phyloP scores from a whole-genome alignment of 2,888 invertebrate species.

The Harmothoe impar region DNA sequence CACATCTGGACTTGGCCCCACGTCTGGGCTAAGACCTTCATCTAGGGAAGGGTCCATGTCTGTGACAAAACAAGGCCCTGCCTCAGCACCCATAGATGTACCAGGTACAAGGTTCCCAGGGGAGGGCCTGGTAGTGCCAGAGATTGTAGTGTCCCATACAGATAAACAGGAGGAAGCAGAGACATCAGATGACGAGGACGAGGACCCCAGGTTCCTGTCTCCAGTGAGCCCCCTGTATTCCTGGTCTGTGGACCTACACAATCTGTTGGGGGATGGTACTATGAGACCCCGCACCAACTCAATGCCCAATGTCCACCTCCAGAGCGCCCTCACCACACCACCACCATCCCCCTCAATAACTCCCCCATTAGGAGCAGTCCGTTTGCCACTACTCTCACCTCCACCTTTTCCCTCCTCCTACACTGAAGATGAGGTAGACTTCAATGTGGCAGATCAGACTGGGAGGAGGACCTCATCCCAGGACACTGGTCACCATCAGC shows the following conservation, averaged over 20 bases:
- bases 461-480: background rate
- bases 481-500: background rate
- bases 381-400: background rate
- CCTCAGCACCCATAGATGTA: too few species aligned
- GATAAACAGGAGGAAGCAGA: background rate
- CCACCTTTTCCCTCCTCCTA: background rate
- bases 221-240: background rate
- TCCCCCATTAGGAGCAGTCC: background rate
- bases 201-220: conserved; percentile 16
- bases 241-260: background rate
- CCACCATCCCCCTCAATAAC: background rate
- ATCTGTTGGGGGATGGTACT: background rate
- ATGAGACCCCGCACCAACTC: background rate
- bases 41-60: too few species aligned
- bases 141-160: background rate
- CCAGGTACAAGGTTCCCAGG: background rate
- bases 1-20: too few species aligned
- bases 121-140: background rate
- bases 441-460: background rate
- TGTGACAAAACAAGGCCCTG: too few species aligned
- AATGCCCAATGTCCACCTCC: background rate
- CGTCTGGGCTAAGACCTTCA: too few species aligned
- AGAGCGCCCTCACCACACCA: background rate
- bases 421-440: background rate
- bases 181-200: background rate